Percentiles rank a stretch among this genome's conserved stretches.
Evolutionary conservation across 2,113 vertebrate species (phyloP).

Genomic region (Typhlomys cinereus): DNA sequence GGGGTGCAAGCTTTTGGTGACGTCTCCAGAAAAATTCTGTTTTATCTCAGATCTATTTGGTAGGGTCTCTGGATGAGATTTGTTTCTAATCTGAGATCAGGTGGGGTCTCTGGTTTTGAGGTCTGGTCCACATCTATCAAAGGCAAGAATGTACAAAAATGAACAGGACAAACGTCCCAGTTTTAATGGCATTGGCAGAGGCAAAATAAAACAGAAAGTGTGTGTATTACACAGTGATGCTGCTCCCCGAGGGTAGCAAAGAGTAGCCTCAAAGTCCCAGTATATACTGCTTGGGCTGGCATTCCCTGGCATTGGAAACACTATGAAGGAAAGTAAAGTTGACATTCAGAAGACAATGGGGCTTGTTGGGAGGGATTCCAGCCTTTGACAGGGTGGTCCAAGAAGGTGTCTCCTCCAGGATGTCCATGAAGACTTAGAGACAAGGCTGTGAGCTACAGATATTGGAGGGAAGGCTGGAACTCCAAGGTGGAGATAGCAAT

Average conservation of each 20-base stretch:
- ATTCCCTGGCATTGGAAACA: too few species aligned
- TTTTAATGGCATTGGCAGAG: background rate
- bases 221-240: rapidly evolving
- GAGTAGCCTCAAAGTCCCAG: background rate
- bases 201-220: background rate
- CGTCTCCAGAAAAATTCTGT: too few species aligned
- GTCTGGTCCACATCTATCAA: too few species aligned
- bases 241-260: background rate
- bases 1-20: too few species aligned
- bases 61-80: too few species aligned
- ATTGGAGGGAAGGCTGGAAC: too few species aligned
- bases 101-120: too few species aligned
- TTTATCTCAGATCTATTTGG: too few species aligned
- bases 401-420: background rate
- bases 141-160: background rate
- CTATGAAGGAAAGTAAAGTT: background rate
- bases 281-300: background rate
- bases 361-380: background rate
- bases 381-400: too few species aligned
- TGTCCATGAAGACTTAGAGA: background rate
- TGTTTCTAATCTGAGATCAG: too few species aligned
- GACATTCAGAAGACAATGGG: too few species aligned
- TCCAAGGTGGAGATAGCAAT: background rate
- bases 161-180: background rate
- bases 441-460: background rate